Conservation (phyloP, 1,140 invertebrate genomes). For the Mya arenaria region DNA sequence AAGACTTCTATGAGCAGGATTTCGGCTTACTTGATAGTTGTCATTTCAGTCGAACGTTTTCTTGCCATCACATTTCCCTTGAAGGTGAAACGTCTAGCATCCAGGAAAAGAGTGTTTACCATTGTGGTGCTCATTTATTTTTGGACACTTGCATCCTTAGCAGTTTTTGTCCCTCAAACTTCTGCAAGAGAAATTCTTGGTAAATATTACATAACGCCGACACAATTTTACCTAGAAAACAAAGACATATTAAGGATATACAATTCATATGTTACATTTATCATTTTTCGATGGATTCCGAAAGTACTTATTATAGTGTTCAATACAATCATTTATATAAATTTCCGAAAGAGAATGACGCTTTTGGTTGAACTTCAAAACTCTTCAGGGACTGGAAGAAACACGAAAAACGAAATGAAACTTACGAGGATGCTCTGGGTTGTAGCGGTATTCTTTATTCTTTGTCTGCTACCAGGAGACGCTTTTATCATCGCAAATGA, state of each 20-base stretch:
- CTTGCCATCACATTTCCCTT: slow-evolving; percentile 51
- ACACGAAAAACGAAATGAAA: slow-evolving; percentile 9
- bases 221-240: slow-evolving; percentile 22
- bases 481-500: neutral
- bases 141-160: neutral
- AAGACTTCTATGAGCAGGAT: slow-evolving; percentile 28
- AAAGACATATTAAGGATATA: slow-evolving; percentile 8
- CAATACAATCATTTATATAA: slow-evolving; percentile 28
- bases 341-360: slow-evolving; percentile 21
- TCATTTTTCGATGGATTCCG: slow-evolving; percentile 48
- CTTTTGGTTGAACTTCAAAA: slow-evolving; percentile 8
- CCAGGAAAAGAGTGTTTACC: neutral
- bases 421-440: slow-evolving; percentile 44
- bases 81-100: slow-evolving; percentile 10
- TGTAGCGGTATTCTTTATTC: slow-evolving; percentile 40
- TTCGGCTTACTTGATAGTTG: slow-evolving; percentile 40
- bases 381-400: slow-evolving; percentile 5
- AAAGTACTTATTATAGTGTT: slow-evolving; percentile 36
- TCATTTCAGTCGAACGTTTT: slow-evolving; percentile 43
- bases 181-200: neutral
- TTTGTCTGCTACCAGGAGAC: slow-evolving; percentile 48
- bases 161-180: neutral
- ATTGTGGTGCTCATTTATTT: neutral
- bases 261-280: slow-evolving; percentile 6
- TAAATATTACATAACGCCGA: neutral